A percentile compares a stretch with the other conserved stretches of the same genome.
Evolutionary conservation across 2,113 vertebrate species (phyloP).

Genomic region (Pelecanoides urinatrix): DNA sequence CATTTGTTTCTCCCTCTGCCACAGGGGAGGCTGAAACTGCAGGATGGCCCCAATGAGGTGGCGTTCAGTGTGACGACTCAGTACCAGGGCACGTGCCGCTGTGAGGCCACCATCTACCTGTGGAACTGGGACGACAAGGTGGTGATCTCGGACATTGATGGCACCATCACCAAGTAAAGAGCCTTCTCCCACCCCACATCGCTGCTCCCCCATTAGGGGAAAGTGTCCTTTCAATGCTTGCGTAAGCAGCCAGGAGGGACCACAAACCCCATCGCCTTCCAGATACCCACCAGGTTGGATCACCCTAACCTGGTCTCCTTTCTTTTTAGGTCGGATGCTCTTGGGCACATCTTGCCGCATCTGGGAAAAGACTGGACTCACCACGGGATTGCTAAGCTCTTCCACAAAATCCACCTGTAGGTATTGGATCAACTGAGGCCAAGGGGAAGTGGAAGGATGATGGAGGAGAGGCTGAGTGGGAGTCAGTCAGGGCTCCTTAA

Average conservation of each 20-base stretch:
- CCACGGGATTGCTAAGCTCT: constrained; percentile 88
- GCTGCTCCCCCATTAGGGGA: not conserved
- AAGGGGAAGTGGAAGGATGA: not conserved
- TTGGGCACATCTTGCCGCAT: constrained; percentile 93
- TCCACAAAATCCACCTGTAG: constrained; percentile 93
- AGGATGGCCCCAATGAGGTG: constrained; percentile 88
- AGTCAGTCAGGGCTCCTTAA: not conserved
- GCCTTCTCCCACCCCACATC: not conserved
- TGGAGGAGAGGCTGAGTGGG: not conserved
- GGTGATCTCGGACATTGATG: constrained; percentile 94
- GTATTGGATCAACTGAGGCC: not conserved
- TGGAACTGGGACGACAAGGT: constrained; percentile 94
- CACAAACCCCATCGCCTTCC: not conserved
- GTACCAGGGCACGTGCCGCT: constrained; percentile 94
- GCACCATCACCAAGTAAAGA: constrained; percentile 93
- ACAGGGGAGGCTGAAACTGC: constrained; percentile 84
- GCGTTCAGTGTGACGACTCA: constrained; percentile 94
- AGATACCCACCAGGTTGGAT: not conserved
- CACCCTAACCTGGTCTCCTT: not conserved
- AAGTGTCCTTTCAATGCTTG: not conserved
- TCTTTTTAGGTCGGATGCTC: constrained; percentile 85
- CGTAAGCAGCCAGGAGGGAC: not conserved
- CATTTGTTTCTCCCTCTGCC: not conserved
- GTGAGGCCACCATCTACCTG: constrained; percentile 90
- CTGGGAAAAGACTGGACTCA: constrained; percentile 98